Evolutionary conservation across 2,797 vertebrate species (phyloP), one percentile per base, ranked within the genome.

Genomic region (Selene dorsalis): DNA sequence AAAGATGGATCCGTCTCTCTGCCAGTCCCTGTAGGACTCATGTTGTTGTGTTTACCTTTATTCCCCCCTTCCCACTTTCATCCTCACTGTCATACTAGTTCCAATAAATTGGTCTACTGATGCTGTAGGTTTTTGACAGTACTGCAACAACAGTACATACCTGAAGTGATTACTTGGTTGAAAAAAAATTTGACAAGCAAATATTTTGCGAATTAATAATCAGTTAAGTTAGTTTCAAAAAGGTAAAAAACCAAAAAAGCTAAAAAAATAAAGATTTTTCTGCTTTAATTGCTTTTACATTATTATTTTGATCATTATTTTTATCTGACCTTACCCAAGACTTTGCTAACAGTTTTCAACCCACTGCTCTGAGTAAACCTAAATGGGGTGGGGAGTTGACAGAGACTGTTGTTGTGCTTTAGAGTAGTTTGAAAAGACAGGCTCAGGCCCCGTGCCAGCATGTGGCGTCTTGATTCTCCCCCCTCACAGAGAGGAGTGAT

Each of bases 371-470:
- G 41, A 79, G 22, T 77, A 30, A 20, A 50, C 43, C 4, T 60
- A 50, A 75, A 32, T 69, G 43, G 57, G 4, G 18, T 24, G 20
- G 16, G 59, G 67, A 65, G 68, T 68, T 82, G 75, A 83, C 84
- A 79, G 81, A 80, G 69, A 38, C 75, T 52, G 53, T 79, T 86
- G 74, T 82, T 88, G 62, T 86, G 73, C 70, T 81, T 72, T 48
- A 26, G 68, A 83, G 78, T 80, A 50, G 79, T 82, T 60, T 89
- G 87, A 89, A 89, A 84, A 12, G 71, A 85, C 80, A 87, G 75
- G 88, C 71, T 57, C 14, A 24, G 90, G 84, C 88, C 53, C 45
- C 24, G 7, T 73, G 83, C 89, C 89, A 89, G 75, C 62, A 9
- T 75, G 72, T 60, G 83, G 85, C 69, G n/a, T 88, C 87, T 90